phyloP scores from a whole-genome alignment of 2,888 invertebrate genomes.

The Dasysyrphus albostriatus region DNA sequence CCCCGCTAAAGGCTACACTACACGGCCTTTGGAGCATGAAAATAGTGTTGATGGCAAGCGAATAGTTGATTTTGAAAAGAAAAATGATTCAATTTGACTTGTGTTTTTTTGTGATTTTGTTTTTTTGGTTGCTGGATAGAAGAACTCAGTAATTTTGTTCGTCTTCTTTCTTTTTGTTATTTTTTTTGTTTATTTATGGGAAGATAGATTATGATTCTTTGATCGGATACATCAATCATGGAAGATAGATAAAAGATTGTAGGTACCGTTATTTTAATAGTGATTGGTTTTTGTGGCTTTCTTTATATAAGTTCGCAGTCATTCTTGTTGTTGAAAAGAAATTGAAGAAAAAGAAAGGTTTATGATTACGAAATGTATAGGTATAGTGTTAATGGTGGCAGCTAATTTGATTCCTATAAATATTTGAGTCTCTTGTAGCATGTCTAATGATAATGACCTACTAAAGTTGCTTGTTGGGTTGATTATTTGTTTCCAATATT shows the following conservation, averaged over 20 bases:
- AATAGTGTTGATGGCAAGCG: slow-evolving; percentile 61
- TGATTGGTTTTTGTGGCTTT: slow-evolving; percentile 73
- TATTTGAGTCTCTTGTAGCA: not conserved
- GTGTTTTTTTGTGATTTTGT: slow-evolving; percentile 13
- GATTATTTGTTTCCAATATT: not conserved
- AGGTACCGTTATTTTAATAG: slow-evolving; percentile 30
- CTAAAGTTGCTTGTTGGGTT: not conserved
- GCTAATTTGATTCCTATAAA: slow-evolving; percentile 48
- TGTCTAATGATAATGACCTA: slow-evolving; percentile 26
- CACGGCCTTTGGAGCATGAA: slow-evolving; percentile 52
- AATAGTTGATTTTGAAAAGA: slow-evolving; percentile 25
- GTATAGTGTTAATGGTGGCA: slow-evolving; percentile 8
- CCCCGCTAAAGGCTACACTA: not conserved
- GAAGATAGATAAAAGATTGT: not conserved
- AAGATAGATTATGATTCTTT: slow-evolving; percentile 31
- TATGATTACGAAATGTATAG: slow-evolving; percentile 13
- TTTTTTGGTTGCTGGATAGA: not conserved
- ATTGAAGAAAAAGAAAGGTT: slow-evolving; percentile 25
- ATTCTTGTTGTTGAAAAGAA: not conserved
- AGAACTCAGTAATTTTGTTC: not conserved
- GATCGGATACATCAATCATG: slow-evolving; percentile 64
- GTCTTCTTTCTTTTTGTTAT: not conserved
- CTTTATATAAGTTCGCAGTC: slow-evolving; percentile 16
- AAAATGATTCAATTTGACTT: slow-evolving; percentile 47
- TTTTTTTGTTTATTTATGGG: not conserved